Evolutionary conservation across 2,888 invertebrate species (phyloP), one percentile per base, ranked within the genome.

Genomic region (Tetropium fuscum): DNA sequence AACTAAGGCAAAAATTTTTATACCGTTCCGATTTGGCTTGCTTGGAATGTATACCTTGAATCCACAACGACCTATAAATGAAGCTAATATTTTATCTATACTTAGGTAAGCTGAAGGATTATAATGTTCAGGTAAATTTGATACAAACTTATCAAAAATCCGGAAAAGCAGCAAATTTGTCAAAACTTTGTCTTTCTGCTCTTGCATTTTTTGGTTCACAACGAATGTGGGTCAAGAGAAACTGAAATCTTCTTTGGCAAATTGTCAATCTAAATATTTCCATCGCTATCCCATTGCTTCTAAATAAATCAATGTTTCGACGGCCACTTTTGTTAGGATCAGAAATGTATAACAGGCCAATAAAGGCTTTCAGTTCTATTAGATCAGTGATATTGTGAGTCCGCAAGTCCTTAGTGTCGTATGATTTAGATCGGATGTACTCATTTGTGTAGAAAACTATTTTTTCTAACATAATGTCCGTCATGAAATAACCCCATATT

Each of bases 191-290:
- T 15, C 40, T 20, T 19, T 53, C 41, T 16, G 25, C 15, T n/a
- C 27, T 40, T 40, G 40, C 41, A 2, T 8, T 30, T 40, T 40
- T 40, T 25, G 40, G 20, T 18, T 53, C 53, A 20, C 40, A 40
- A 40, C 53, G 40, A 40, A 40, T 40, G 19, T 40, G 40, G 16
- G 16, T 15, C 19, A 40, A 40, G 40, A 40, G 40, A 18, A 49
- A 36, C 11, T 20, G n/a, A 49, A 49, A 47, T 27, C 53, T 53
- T 43, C 41, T 34, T 30, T 47, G 30, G 25, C 47, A 59, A 53
- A 59, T 59, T 45, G 59, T 59, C 32, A 59, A 30, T 38, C 53
- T 38, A 34, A 48, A 59, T 40, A 48, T 48, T 16, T 48, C 34
- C 48, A 32, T 1, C 11, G 32, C 30, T 10, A 48, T 48, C 22